Conservation (phyloP, 2,888 invertebrate genomes). For the Ferdinandea cuprea region DNA sequence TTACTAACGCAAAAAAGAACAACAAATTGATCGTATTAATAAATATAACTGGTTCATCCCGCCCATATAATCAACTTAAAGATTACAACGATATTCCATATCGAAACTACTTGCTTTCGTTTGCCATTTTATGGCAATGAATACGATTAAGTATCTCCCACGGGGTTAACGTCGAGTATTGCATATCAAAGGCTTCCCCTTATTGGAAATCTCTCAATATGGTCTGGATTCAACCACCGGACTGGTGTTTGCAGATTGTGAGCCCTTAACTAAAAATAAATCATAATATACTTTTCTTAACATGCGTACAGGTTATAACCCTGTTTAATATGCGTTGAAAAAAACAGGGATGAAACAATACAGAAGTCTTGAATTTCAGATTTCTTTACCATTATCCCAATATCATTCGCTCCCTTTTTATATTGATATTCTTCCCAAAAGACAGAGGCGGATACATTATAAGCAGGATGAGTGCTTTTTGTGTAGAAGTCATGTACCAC, state of each 20-base stretch:
- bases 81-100: constrained; percentile 78
- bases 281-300: constrained; percentile 81
- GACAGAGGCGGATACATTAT: constrained; percentile 77
- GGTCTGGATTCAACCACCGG: constrained; percentile 75
- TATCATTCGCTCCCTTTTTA: constrained; percentile 46
- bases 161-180: constrained; percentile 65
- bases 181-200: constrained; percentile 69
- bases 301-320: constrained; percentile 80
- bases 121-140: constrained; percentile 74
- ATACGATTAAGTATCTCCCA: constrained; percentile 74
- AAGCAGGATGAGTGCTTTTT: constrained; percentile 72
- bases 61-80: constrained; percentile 82
- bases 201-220: constrained; percentile 72
- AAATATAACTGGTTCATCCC: constrained; percentile 83
- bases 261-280: constrained; percentile 81
- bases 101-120: constrained; percentile 68
- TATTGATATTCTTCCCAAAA: constrained; percentile 82
- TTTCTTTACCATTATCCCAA: constrained; percentile 69
- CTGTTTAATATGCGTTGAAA: constrained; percentile 80
- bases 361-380: constrained; percentile 66
- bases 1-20: constrained; percentile 82
- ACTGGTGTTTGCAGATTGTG: constrained; percentile 74
- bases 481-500: constrained; percentile 78
- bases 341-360: constrained; percentile 10
- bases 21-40: constrained; percentile 84